Percentiles rank a stretch among this genome's conserved stretches.
Evolutionary conservation across 2,797 vertebrate genomes (phyloP).

Genomic region (Crenichthys baileyi): DNA sequence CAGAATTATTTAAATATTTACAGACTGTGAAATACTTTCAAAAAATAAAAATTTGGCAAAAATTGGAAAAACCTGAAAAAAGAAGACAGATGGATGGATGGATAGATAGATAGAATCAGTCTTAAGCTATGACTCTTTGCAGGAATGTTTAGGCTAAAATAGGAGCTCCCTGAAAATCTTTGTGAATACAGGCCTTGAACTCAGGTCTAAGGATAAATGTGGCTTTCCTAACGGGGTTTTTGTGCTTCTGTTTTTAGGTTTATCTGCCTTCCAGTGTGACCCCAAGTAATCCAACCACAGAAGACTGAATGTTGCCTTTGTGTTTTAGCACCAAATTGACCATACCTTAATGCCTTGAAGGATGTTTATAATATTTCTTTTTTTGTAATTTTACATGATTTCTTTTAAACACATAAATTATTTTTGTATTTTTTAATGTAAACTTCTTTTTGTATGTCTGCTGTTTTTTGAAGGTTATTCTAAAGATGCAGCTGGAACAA

Average conservation of each 20-base stretch:
- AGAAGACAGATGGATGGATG: too few relatives aligned
- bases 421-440: conserved; percentile 65
- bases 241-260: conserved; percentile 58
- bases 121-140: too few relatives aligned
- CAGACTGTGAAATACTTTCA: too few relatives aligned
- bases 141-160: too few relatives aligned
- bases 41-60: too few relatives aligned
- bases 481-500: conserved; percentile 32
- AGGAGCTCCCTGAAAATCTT: too few relatives aligned
- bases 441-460: conserved; percentile 44
- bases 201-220: neutral
- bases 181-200: too few relatives aligned
- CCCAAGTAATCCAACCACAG: conserved; percentile 72
- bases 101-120: too few relatives aligned
- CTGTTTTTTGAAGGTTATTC: conserved; percentile 39
- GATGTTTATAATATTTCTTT: conserved; percentile 27
- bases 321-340: conserved; percentile 10
- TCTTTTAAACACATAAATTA: conserved; percentile 57
- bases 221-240: conserved; percentile 10
- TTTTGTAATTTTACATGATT: conserved; percentile 45
- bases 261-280: conserved; percentile 61
- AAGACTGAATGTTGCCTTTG: conserved; percentile 43
- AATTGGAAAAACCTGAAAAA: too few relatives aligned
- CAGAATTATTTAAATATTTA: too few relatives aligned
- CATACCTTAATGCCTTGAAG: conserved; percentile 47